Evolutionary conservation across 2,888 invertebrate species (phyloP), one percentile per base, ranked within the genome.

Genomic region (Tanytarsus gracilentus): DNA sequence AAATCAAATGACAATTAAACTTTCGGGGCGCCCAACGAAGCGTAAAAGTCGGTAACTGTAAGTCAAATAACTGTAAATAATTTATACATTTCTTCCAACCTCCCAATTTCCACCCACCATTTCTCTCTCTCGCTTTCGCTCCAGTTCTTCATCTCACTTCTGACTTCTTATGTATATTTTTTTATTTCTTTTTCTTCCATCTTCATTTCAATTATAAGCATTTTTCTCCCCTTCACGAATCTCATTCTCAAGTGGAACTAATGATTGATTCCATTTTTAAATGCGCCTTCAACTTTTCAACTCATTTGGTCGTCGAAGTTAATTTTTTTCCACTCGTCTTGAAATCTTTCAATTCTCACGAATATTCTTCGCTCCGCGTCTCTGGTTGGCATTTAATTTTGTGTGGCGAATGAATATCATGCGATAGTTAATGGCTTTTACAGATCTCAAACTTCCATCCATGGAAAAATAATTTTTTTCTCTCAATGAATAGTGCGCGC

Each of bases 231-330:
- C n/a, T n/a, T n/a, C n/a, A n/a, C n/a, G n/a, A n/a, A n/a, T n/a
- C n/a, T n/a, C n/a, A n/a, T n/a, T n/a, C 23, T 58, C 44, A 58
- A 58, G 58, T 58, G 58, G 58, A 58, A 58, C 58, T 26, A 58
- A 58, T 58, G 58, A 58, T 58, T 58, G 58, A 58, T 58, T 58
- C 58, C 58, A 58, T 58, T 58, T 58, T 48, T 30, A 55, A 58
- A 58, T 23, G 18, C 23, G 44, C 18, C 44, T 44, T 44, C 11
- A n/a, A 14, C 14, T 36, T 36, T 44, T 44, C 11, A 33, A 33
- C 21, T 44, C 44, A 11, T 23, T 44, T 14, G 36, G n/a, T 36
- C 16, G 14, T 36, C 16, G 36, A 18, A 11, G 18, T 44, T 21
- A n/a, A 14, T 14, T 21, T 40, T 7, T 9, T 14, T 21, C 21